A percentile compares a stretch with the other conserved stretches of the same genome.
Conservation (phyloP, 1,140 invertebrate species). For the Drosophila lacertosa region DNA sequence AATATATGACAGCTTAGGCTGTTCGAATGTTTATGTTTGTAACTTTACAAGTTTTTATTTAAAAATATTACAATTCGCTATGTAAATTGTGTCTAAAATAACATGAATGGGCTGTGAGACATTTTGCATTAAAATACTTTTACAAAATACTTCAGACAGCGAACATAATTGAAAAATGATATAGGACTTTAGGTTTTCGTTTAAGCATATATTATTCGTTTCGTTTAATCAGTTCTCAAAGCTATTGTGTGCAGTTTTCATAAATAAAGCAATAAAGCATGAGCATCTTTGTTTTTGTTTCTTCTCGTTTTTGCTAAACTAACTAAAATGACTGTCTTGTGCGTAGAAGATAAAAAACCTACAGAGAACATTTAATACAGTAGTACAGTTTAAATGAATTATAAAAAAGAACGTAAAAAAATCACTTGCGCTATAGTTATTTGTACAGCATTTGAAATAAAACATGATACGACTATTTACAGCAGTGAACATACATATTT, state of each 20-base stretch:
- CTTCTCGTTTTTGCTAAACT: slow-evolving; percentile 53
- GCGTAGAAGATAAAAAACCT: slow-evolving; percentile 60
- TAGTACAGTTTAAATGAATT: slow-evolving; percentile 20
- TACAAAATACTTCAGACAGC: slow-evolving; percentile 75
- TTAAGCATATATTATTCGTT: slow-evolving; percentile 33
- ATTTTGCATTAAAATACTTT: slow-evolving; percentile 73
- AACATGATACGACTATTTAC: slow-evolving; percentile 70
- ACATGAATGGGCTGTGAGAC: slow-evolving; percentile 62
- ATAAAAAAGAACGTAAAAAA: slow-evolving; percentile 49
- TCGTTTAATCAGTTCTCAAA: slow-evolving; percentile 57
- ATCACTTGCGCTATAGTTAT: slow-evolving; percentile 58
- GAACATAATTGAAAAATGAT: slow-evolving; percentile 54
- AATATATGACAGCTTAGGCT: not conserved
- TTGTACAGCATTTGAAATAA: slow-evolving; percentile 59
- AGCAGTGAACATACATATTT: slow-evolving; percentile 70
- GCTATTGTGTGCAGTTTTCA: slow-evolving; percentile 64
- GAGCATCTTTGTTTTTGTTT: slow-evolving; percentile 64
- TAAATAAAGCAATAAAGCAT: slow-evolving; percentile 71
- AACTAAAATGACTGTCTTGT: slow-evolving; percentile 76
- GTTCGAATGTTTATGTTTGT: slow-evolving; percentile 8
- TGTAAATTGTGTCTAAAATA: slow-evolving; percentile 77
- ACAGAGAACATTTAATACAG: slow-evolving; percentile 42
- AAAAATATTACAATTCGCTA: slow-evolving; percentile 79
- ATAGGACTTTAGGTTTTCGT: slow-evolving; percentile 12
- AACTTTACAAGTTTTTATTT: slow-evolving; percentile 79